A percentile compares a stretch with the other conserved stretches of the same genome.
Conservation (phyloP, 53 echinoderm and acorn worm genomes). For the Paelopatides confundens region DNA sequence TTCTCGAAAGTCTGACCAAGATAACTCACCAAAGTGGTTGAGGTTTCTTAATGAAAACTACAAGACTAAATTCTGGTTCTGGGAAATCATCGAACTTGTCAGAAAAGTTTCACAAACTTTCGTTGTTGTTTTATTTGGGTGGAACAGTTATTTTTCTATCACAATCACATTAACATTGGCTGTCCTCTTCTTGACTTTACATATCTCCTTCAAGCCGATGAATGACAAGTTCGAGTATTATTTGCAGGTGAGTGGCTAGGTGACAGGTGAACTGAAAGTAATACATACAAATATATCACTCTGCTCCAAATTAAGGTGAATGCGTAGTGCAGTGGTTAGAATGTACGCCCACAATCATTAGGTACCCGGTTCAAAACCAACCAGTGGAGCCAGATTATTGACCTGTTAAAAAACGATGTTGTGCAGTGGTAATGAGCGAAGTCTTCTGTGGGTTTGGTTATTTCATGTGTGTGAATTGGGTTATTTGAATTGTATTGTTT, state of each 20-base stretch:
- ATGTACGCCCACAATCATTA: too few species aligned
- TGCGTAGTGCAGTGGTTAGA: too few species aligned
- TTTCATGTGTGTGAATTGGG: too few species aligned
- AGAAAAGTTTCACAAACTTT: background rate
- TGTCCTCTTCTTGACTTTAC: conserved; percentile 4
- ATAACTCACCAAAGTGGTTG: background rate
- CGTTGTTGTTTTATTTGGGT: background rate
- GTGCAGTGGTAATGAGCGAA: too few species aligned
- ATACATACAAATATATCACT: too few species aligned
- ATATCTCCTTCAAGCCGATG: conserved; percentile 16
- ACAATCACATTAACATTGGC: background rate
- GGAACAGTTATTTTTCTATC: conserved; percentile 5
- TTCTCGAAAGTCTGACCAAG: background rate
- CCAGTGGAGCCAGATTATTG: too few species aligned
- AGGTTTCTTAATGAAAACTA: conserved; percentile 22
- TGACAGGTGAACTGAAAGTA: too few species aligned
- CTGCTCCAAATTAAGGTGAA: too few species aligned
- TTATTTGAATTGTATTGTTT: too few species aligned
- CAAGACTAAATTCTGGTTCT: conserved; percentile 21
- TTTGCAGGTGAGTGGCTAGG: conserved; percentile 33
- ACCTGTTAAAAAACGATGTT: too few species aligned
- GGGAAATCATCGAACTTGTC: conserved; percentile 31
- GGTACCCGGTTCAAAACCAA: too few species aligned
- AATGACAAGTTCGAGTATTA: conserved; percentile 16
- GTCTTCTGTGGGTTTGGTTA: too few species aligned